These are phyloP conservation scores for Orthosia incerta DNA, from an alignment of 2,888 invertebrate species.

Conservation along the genomic window DNA sequence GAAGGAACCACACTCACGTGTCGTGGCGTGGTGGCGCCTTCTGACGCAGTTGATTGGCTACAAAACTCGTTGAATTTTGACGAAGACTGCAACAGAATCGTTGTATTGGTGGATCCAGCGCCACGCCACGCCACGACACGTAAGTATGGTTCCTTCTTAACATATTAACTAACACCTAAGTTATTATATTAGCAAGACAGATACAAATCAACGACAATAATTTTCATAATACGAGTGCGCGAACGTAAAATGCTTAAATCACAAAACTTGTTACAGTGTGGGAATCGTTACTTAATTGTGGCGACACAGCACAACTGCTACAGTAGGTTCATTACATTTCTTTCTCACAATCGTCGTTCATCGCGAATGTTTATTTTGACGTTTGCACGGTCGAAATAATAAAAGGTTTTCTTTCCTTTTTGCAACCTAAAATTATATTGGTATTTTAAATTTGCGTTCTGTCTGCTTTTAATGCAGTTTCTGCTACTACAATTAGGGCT, in stretches of 20 bases:
- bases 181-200: slow-evolving; percentile 47
- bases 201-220: slow-evolving; percentile 60
- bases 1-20: too few relatives aligned
- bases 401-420: background rate
- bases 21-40: too few relatives aligned
- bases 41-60: too few relatives aligned
- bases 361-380: slow-evolving; percentile 3
- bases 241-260: slow-evolving; percentile 61
- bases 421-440: background rate
- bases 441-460: background rate
- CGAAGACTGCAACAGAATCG: too few relatives aligned
- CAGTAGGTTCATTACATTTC: slow-evolving; percentile 60
- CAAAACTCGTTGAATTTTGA: too few relatives aligned
- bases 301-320: slow-evolving; percentile 61
- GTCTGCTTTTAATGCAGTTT: background rate
- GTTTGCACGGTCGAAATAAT: background rate
- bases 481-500: slow-evolving; percentile 7
- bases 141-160: too few relatives aligned
- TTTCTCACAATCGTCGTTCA: slow-evolving; percentile 40
- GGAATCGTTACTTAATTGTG: slow-evolving; percentile 70
- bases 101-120: too few relatives aligned
- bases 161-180: too few relatives aligned
- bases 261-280: slow-evolving; percentile 68
- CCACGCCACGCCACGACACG: too few relatives aligned
- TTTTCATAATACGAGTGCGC: slow-evolving; percentile 67